phyloP scores from a whole-genome alignment of 35 echinoderm and acorn worm species.

The Acanthaster planci region DNA sequence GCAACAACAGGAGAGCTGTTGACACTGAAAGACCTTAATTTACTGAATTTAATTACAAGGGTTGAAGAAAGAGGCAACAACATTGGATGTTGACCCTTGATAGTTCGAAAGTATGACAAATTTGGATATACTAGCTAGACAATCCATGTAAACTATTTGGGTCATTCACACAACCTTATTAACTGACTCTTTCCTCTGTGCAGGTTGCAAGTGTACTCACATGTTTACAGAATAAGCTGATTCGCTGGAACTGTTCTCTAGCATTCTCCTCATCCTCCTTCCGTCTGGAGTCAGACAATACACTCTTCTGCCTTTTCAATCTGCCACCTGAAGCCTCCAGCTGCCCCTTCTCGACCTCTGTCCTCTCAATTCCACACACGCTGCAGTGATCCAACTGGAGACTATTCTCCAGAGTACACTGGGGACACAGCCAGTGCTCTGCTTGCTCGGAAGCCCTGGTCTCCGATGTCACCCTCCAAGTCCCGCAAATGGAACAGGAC shows the following conservation, averaged over 20 bases:
- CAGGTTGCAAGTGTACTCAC: constrained; percentile 34
- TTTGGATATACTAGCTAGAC: no score
- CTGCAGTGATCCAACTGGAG: background rate
- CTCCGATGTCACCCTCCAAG: background rate
- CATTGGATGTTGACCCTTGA: no score
- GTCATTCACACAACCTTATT: no score
- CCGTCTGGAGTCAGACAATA: constrained; percentile 71
- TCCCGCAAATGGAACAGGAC: constrained; percentile 66
- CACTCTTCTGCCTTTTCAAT: constrained; percentile 59
- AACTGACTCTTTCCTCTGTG: no score
- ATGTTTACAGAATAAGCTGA: constrained; percentile 72
- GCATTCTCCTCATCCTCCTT: constrained; percentile 69
- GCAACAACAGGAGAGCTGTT: no score
- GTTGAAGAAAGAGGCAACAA: no score
- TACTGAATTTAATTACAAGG: no score
- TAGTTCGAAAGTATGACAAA: no score
- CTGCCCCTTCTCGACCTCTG: background rate
- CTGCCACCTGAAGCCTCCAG: background rate
- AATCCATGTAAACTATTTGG: no score
- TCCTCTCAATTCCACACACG: constrained; percentile 32
- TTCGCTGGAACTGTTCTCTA: constrained; percentile 56
- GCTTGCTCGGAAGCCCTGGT: background rate
- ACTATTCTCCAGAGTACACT: constrained; percentile 55
- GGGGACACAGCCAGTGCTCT: constrained; percentile 64
- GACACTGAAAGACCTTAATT: no score